Base-by-base conservation (phyloP, 1,140 invertebrate species). In the Neodiprion virginianus region DNA sequence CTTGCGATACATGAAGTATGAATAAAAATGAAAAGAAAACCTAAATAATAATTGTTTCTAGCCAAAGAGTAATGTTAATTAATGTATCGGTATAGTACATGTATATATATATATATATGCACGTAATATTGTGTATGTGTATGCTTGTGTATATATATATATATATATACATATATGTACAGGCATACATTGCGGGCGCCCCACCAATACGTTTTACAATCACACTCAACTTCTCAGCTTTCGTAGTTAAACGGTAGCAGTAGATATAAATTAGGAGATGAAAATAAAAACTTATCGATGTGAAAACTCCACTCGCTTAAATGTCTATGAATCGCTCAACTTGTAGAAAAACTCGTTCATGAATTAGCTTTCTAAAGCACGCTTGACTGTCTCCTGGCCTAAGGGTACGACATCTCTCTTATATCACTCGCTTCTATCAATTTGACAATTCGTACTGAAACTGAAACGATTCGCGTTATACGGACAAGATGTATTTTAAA, bases 1-100 rank as follows among this genome's bases (percentile, higher is more conserved):
- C 73, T 75, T 74, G 69, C 75, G 74, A 73, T 68, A 78, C 70
- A 61, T 65, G 65, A 72, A 48, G 21, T n/a, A 66, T 28, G 21
- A 7, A 28, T 11, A 23, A 72, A 75, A 76, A 49, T 65, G 67
- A 50, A 67, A 48, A 76, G 72, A 68, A 74, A 71, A 72, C 74
- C 74, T 77, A 71, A 77, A 74, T 75, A 74, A 79, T 82, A 84
- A 81, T 85, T 83, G 81, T 87, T 86, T 86, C 84, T 86, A 87
- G 87, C 86, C 86, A 87, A 87, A 87, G 85, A 87, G 77, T 87
- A 87, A 82, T 82, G 80, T 84, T 84, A 85, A 79, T 82, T 79
- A 76, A 79, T 61, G 5, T 61, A 61, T 61, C 53, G n/a, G n/a
- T 61, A 61, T 40, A 40, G 28, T 21, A 21, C 28, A 40, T 40